A percentile compares a stretch with the other conserved stretches of the same genome.
These are phyloP conservation scores for Ips nitidus DNA, from an alignment of 1,140 invertebrate genomes.

Conservation along the genomic window DNA sequence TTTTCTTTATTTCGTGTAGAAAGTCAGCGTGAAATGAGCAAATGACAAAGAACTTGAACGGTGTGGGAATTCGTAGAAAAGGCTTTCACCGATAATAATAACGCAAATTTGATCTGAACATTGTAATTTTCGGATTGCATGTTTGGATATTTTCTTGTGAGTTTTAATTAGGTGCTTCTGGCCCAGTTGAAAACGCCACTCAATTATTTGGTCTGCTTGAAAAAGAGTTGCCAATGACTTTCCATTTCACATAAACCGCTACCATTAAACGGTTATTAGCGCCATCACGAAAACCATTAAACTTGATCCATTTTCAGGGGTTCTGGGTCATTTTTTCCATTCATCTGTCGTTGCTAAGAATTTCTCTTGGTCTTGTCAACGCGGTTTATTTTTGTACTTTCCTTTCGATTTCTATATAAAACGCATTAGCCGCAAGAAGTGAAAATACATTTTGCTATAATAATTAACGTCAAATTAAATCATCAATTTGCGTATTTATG, in stretches of 20 bases:
- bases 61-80: constrained; percentile 9
- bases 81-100: constrained; percentile 18
- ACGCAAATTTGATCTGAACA: constrained; percentile 8
- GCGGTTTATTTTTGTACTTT: constrained; percentile 1
- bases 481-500: not conserved
- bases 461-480: too few species aligned
- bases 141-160: not conserved
- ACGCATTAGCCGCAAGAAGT: too few species aligned
- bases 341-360: not conserved
- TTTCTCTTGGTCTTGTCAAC: not conserved
- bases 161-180: not conserved
- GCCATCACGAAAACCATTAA: constrained; percentile 7
- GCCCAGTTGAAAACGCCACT: too few species aligned
- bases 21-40: constrained; percentile 15
- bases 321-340: constrained; percentile 17
- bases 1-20: constrained; percentile 17
- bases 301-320: constrained; percentile 11
- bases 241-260: constrained; percentile 8
- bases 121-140: constrained; percentile 1
- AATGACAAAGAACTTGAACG: constrained; percentile 1
- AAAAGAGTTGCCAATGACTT: not conserved
- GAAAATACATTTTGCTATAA: too few species aligned
- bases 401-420: not conserved
- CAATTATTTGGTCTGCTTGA: too few species aligned
- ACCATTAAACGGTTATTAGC: constrained; percentile 8